Evolutionary conservation across 2,113 vertebrate species (phyloP), one percentile per base, ranked within the genome.

Genomic region (Pluvialis apricaria): DNA sequence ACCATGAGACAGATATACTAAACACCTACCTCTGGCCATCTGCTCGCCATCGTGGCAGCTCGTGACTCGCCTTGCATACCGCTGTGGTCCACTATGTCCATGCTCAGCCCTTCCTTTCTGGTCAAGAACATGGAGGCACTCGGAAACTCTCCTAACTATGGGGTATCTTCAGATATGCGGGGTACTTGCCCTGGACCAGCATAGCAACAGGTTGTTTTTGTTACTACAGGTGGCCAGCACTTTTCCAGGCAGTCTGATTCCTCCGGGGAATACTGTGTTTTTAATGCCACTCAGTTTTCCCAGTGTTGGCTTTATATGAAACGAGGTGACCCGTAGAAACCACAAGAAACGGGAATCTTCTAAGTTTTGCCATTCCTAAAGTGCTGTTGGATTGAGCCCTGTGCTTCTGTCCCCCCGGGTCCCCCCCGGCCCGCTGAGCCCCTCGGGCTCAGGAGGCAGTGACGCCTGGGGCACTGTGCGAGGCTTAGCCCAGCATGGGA

Each of bases 371-470:
- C 4, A 5, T 66, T 90, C 28, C 25, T 68, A 14, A 54, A 71
- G 42, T 51, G 32, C 17, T 71, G 66, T 36, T 54, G 28, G 24
- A 38, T 19, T 57, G 25, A 94, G 15, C 8, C 44, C 25, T 16
- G 7, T 34, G 69, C 9, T 81, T 52, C 40, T 70, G 13, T 47
- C 61, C 40, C 24, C 51, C 1, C 0, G 4, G 11, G 22, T 52
- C 8, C 18, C 22, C 17, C 55, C 4, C 14, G 16, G 32, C 44
- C 52, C 3, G 0, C 19, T 11, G 10, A 61, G 60, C 6, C 45
- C 66, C 25, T n/a, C 0, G 0, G 18, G n/a, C 4, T 76, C 20
- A 4, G 18, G 55, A 25, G n/a, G 40, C 38, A 49, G 6, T 0
- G 1, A 16, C 3, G 1, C 12, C 84, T 15, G 28, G 32, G 42